Evolutionary conservation across 2,888 invertebrate genomes (phyloP), one percentile per base, ranked within the genome.

Genomic region (Subacronicta megacephala): DNA sequence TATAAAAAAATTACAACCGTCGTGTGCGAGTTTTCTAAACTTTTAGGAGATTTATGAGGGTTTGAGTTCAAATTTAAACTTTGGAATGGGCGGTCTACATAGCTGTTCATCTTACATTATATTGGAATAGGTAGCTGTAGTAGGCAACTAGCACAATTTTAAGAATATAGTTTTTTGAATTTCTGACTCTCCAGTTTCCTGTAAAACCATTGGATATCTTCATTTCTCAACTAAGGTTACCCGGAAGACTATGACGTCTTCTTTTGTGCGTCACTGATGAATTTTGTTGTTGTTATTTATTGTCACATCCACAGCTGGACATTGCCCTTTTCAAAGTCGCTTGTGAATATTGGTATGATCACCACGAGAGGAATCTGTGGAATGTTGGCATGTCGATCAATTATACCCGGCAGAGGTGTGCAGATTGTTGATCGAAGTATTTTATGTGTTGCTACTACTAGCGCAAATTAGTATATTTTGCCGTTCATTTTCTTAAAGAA

Each of bases 401-500:
- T 64, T 58, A 65, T 62, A 65, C 31, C 31, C 29, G 31, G n/a
- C 3, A 31, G 31, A n/a, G 31, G 6, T n/a, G 60, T 50, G 43
- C 44, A 40, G 35, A 58, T 59, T 62, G 44, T 41, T 50, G 66
- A 62, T 31, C 31, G 49, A 58, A 59, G 41, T 49, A 49, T 65
- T 31, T 49, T 26, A 26, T 41, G 63, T 63, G 47, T 36, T 55
- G 26, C 3, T 26, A 26, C 3, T 26, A 26, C 10, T 26, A 10
- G 10, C 9, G 9, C 2, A 3, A 26, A 44, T 40, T 26, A 49
- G 58, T 16, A 44, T 49, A 43, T 7, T n/a, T n/a, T 26, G 23
- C 23, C 44, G 38, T 49, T 47, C 36, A 44, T 26, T 49, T 18
- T 35, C 35, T 64, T 16, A 18, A 36, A 46, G 42, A 62, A 54